A percentile compares a stretch with the other conserved stretches of the same genome.
Conservation (phyloP, 2,113 vertebrate species). For the Albula glossodonta region DNA sequence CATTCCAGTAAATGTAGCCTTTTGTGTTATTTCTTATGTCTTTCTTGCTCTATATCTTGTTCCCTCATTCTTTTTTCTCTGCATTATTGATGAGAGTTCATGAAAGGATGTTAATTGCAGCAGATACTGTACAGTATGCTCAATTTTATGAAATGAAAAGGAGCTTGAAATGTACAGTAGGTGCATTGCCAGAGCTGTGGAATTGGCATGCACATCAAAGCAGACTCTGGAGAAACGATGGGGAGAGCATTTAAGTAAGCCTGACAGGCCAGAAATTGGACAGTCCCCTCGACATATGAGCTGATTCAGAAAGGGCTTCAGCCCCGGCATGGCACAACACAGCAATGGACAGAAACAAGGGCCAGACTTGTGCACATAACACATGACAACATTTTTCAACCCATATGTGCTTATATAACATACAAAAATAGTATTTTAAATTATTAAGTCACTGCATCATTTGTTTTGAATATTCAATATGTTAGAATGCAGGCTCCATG, state of each 20-base stretch:
- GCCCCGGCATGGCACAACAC: neutral
- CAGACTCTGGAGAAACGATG: neutral
- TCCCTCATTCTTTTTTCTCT: too few relatives aligned
- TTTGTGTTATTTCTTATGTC: neutral
- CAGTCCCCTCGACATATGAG: neutral
- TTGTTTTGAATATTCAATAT: neutral
- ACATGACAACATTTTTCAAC: neutral
- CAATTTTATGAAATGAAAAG: too few relatives aligned
- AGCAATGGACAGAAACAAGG: neutral
- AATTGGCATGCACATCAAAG: slow-evolving; percentile 12
- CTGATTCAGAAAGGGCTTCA: neutral
- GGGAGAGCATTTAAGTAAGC: neutral
- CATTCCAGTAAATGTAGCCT: neutral
- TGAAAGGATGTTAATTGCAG: too few relatives aligned
- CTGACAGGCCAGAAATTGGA: neutral
- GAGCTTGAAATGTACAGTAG: too few relatives aligned
- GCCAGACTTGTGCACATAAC: neutral
- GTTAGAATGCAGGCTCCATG: neutral
- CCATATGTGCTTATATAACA: neutral
- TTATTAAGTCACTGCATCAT: neutral
- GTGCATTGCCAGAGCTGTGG: neutral
- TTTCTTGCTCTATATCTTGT: too few relatives aligned
- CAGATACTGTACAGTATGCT: too few relatives aligned
- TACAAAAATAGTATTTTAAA: neutral
- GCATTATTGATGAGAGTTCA: too few relatives aligned